Conservation (phyloP, 2,888 invertebrate species). For the Melangyna quadrimaculata region DNA sequence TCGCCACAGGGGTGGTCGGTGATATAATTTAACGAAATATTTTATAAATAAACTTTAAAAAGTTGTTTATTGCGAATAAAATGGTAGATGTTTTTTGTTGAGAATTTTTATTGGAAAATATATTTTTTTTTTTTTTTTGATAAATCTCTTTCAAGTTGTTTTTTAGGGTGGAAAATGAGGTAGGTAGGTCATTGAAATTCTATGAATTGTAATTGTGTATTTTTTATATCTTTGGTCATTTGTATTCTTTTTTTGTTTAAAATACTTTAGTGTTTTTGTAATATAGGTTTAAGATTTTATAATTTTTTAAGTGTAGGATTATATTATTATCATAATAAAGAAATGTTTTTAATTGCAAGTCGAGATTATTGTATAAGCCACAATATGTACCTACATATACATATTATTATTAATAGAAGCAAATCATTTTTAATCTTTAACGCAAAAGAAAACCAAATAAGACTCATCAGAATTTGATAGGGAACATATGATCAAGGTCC, state of each 20-base stretch:
- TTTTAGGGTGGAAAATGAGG: neutral
- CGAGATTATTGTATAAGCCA: no score
- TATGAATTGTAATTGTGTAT: neutral
- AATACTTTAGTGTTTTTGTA: neutral
- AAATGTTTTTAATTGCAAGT: no score
- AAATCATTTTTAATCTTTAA: no score
- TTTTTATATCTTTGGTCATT: neutral
- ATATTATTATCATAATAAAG: no score
- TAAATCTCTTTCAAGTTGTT: neutral
- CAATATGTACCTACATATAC: no score
- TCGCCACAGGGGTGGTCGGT: slow-evolving; percentile 44
- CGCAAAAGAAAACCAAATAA: no score
- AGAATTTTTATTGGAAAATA: slow-evolving; percentile 31
- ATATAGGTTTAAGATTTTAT: neutral
- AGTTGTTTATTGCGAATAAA: slow-evolving; percentile 72
- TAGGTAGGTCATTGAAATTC: slow-evolving; percentile 20
- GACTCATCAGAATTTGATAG: no score
- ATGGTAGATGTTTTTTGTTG: slow-evolving; percentile 57
- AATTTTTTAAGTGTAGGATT: no score
- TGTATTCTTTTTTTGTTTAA: neutral
- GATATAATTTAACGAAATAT: slow-evolving; percentile 59
- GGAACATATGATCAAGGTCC: no score
- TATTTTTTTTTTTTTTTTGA: neutral
- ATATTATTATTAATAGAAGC: no score
- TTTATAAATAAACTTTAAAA: slow-evolving; percentile 62